Evolutionary conservation across 2,797 vertebrate genomes (phyloP).

Genomic region (Manis javanica): DNA sequence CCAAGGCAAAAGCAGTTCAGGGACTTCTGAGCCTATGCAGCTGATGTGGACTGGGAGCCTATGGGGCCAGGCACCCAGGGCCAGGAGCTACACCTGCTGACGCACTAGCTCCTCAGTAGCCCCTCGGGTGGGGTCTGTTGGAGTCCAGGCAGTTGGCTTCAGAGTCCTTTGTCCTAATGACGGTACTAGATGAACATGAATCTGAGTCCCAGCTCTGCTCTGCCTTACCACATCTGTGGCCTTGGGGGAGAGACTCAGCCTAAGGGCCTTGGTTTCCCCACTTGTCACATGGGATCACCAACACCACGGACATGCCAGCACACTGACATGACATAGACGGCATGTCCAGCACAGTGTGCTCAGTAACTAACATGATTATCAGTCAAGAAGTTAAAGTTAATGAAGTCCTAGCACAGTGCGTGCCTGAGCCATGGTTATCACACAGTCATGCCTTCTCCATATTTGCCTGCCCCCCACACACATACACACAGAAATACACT

Average conservation of each 20-base stretch:
- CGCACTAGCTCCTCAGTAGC: neutral
- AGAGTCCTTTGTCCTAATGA: neutral
- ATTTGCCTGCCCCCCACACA: accelerated
- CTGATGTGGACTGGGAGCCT: accelerated
- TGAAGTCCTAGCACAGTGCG: neutral
- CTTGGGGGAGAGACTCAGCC: neutral
- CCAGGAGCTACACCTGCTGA: accelerated
- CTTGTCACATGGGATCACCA: neutral
- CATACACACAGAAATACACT: neutral
- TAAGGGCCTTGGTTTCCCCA: neutral
- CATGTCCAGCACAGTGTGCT: neutral
- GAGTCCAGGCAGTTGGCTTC: neutral
- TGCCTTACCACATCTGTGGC: neutral
- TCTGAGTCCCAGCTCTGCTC: neutral
- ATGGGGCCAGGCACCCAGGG: accelerated
- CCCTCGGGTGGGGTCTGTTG: neutral
- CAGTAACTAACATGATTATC: neutral
- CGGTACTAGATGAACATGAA: neutral
- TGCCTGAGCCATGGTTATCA: neutral
- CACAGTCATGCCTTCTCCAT: neutral
- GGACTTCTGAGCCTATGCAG: neutral
- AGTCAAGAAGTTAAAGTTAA: neutral
- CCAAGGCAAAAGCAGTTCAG: neutral
- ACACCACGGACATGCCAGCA: accelerated
- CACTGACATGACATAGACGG: neutral